A percentile compares a stretch with the other conserved stretches of the same genome.
These are phyloP conservation scores for Luehdorfia chinensis DNA, from an alignment of 1,140 invertebrate species.

Conservation along the genomic window DNA sequence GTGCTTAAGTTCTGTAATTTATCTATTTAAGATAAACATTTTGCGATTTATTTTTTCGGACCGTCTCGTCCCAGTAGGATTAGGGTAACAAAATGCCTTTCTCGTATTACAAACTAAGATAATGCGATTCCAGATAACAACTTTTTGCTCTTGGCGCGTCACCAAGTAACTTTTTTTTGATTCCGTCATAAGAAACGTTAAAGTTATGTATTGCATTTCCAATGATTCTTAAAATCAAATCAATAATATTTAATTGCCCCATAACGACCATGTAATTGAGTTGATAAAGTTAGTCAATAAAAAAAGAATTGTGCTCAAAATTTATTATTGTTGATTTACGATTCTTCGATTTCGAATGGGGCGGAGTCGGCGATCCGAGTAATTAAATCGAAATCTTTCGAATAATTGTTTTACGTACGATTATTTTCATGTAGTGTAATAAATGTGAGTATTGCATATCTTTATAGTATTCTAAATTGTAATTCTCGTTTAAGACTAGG, in stretches of 20 bases:
- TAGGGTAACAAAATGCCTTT: constrained; percentile 43
- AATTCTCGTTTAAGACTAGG: too few species aligned
- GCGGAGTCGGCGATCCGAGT: constrained; percentile 47
- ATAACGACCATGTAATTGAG: constrained; percentile 66
- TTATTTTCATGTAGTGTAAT: constrained; percentile 39
- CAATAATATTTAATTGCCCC: constrained; percentile 48
- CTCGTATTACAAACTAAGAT: constrained; percentile 58
- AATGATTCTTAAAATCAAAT: constrained; percentile 35
- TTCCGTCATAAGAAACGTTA: constrained; percentile 5
- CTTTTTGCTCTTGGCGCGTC: constrained; percentile 11
- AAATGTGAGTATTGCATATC: constrained; percentile 21
- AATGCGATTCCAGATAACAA: constrained; percentile 44
- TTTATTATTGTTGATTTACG: constrained; percentile 69
- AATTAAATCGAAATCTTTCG: constrained; percentile 60
- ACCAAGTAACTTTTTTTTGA: background rate
- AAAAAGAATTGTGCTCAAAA: constrained; percentile 42
- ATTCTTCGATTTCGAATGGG: constrained; percentile 40
- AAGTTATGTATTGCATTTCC: too few species aligned
- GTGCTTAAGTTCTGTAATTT: constrained; percentile 20
- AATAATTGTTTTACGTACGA: constrained; percentile 37
- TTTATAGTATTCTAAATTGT: too few species aligned
- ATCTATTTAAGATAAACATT: constrained; percentile 27
- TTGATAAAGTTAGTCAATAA: constrained; percentile 65
- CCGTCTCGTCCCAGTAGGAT: constrained; percentile 22
- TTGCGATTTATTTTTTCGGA: constrained; percentile 34